These are phyloP conservation scores for Gallinago undulata DNA, from an alignment of 2,113 vertebrate genomes.

Conservation along the genomic window DNA sequence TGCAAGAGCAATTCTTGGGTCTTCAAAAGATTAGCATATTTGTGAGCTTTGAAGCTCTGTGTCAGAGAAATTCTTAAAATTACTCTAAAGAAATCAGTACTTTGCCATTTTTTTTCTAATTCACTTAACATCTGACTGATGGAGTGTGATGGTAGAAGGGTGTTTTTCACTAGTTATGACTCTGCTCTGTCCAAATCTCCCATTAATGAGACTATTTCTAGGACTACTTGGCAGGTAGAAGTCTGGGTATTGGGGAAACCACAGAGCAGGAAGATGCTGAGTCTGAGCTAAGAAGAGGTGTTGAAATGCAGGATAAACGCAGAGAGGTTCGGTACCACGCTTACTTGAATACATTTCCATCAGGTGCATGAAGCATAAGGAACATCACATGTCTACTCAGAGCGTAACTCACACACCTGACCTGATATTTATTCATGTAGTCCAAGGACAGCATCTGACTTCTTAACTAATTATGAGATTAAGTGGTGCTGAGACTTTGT, in stretches of 20 bases:
- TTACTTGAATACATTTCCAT: background rate
- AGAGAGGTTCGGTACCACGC: background rate
- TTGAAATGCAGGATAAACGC: background rate
- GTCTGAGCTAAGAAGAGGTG: background rate
- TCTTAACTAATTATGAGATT: background rate
- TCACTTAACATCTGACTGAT: background rate
- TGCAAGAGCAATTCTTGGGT: background rate
- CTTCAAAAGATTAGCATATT: background rate
- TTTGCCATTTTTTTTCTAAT: background rate
- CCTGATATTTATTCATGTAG: background rate
- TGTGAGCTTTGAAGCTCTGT: background rate
- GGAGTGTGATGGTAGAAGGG: background rate
- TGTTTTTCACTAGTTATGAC: background rate
- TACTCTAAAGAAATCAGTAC: background rate
- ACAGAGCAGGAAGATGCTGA: background rate
- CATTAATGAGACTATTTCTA: background rate
- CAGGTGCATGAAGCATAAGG: background rate
- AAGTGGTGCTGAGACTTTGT: background rate
- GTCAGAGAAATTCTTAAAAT: background rate
- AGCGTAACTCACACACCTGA: background rate
- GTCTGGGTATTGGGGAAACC: background rate
- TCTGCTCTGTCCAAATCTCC: background rate
- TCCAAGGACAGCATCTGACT: background rate
- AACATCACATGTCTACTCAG: background rate
- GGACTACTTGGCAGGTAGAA: background rate